Base-by-base conservation (phyloP, 2,113 vertebrate species). In the Periophthalmus modestus region DNA sequence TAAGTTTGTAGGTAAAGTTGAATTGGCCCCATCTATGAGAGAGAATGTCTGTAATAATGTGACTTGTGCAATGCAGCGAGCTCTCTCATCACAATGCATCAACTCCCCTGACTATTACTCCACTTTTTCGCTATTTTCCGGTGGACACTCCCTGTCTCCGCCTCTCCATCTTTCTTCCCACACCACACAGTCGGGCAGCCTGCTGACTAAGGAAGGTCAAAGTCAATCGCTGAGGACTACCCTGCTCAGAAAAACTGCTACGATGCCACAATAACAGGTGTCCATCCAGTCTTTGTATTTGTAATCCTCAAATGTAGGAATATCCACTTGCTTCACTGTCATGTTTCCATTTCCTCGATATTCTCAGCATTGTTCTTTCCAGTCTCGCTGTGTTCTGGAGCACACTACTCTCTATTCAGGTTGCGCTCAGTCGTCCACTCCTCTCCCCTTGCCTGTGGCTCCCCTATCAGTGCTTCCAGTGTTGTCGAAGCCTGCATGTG, bases 191-290 rank as follows among this genome's bases (percentile, higher is more conserved):
- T 89, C 86, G 52, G 77, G 71, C 78, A 68, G 81, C 69, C 43
- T 85, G 88, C 90, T 90, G 88, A 90, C 87, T 92, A 82, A 88
- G 87, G 88, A 92, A 92, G 90, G 91, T 91, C 91, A 92, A 81
- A 87, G 74, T 28, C 36, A 79, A 77, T 82, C 73, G 84, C 83
- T 81, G 87, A 83, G 81, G 78, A 85, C 63, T 7, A 57, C 61
- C 62, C 34, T 9, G 71, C 65, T 14, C 43, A 55, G 77, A 50
- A 16, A 55, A 73, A 65, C 79, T 74, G 80, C 69, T 75, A 82
- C 63, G 43, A 74, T 77, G 65, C 72, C 52, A 21, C 55, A 80
- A 82, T 81, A 87, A 89, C 76, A 87, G 81, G 84, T 85, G 82
- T 74, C 67, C 67, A 16, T 61, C 12, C 9, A 55, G 69, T 72